phyloP scores from a whole-genome alignment of 30 jellyfish, hydroid and myxozoan genomes.

The Cassiopea andromeda region DNA sequence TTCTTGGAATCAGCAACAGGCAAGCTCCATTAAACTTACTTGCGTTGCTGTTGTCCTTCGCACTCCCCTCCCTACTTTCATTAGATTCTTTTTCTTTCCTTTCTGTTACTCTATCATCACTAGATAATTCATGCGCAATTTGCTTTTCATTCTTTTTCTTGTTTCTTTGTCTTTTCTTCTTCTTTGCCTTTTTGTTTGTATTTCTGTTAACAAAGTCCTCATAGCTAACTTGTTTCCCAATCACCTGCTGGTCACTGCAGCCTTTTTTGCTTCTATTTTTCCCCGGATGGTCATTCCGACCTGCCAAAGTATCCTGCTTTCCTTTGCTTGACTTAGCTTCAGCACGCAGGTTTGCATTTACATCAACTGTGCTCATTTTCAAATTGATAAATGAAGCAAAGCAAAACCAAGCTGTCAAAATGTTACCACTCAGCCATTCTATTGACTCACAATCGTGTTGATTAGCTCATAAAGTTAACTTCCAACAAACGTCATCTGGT shows the following conservation, averaged over 20 bases:
- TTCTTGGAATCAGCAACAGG: no score
- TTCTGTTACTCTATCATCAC: background rate
- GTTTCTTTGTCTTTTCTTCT: constrained; percentile 33
- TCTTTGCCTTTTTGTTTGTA: constrained; percentile 40
- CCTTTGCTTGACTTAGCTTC: constrained; percentile 8
- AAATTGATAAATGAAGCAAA: background rate
- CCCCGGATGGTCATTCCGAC: background rate
- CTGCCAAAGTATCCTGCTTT: background rate
- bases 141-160: constrained; percentile 27
- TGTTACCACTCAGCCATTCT: no score
- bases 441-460: no score
- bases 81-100: background rate
- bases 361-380: constrained; percentile 65
- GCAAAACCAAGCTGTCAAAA: background rate
- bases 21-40: no score
- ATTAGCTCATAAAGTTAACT: background rate
- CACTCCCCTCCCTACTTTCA: background rate
- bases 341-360: constrained; percentile 39
- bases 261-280: background rate
- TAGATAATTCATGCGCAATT: background rate
- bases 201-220: constrained; percentile 42
- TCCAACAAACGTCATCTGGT: background rate
- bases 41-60: background rate
- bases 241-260: background rate
- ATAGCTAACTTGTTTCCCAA: constrained; percentile 33